phyloP scores from a whole-genome alignment of 2,113 vertebrate genomes.

The Strigops habroptila region DNA sequence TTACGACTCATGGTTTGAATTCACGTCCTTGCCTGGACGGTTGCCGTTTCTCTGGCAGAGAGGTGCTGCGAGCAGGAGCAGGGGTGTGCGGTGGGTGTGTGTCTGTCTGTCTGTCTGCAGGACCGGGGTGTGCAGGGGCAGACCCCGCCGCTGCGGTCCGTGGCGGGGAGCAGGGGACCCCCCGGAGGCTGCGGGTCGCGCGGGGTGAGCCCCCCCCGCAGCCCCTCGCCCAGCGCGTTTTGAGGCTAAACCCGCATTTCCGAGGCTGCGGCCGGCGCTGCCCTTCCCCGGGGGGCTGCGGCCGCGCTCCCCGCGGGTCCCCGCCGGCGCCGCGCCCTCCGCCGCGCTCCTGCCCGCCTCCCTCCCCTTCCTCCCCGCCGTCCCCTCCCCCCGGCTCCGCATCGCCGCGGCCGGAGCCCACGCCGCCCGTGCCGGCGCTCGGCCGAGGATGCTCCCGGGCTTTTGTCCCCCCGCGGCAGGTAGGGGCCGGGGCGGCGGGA shows the following conservation, averaged over 20 bases:
- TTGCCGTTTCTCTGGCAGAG: neutral
- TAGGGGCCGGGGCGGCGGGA: neutral
- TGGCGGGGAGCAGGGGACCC: neutral
- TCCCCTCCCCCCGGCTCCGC: constrained; percentile 35
- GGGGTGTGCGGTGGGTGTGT: neutral
- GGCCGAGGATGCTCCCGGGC: constrained; percentile 50
- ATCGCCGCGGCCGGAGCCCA: constrained; percentile 28
- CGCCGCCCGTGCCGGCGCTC: neutral
- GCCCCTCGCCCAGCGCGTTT: neutral
- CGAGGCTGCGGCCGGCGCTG: neutral
- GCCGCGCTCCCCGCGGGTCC: neutral
- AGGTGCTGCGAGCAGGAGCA: neutral
- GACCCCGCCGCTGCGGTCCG: neutral
- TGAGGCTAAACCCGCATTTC: neutral
- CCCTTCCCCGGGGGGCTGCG: neutral
- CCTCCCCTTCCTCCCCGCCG: constrained; percentile 38
- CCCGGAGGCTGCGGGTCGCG: neutral
- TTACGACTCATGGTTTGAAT: neutral
- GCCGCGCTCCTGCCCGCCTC: constrained; percentile 11
- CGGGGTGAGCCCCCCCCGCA: neutral
- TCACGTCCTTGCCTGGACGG: neutral
- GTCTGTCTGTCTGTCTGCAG: neutral
- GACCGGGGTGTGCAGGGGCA: neutral
- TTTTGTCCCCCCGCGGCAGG: constrained; percentile 50
- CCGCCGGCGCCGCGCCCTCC: constrained; percentile 21